Base-by-base conservation (phyloP, 2,888 invertebrate genomes). In the Dilophus febrilis region DNA sequence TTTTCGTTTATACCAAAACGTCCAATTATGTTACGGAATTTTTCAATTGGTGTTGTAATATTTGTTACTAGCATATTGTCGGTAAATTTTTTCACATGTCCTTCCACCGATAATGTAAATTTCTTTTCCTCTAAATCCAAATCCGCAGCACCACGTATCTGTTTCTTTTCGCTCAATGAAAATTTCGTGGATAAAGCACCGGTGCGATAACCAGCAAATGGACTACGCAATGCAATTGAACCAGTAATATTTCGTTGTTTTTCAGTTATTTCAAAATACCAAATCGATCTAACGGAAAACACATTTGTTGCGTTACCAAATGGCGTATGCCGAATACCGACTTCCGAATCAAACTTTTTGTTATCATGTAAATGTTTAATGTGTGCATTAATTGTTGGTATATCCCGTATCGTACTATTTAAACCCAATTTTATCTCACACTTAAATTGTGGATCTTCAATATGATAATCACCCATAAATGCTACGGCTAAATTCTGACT, bases 41-140 rank as follows among this genome's bases (percentile, higher is more conserved):
- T 75, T 37, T 77, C 72, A 36, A 77, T 62, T 0, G 82, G 80
- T 3, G 82, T 81, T 0, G 81, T 82, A 4, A 83, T 69, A 55
- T 84, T 84, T 14, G 84, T 70, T 1, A 69, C 67, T 2, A 83
- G 54, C 75, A 78, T 79, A 45, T 78, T 83, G 57, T 84, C 79
- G 1, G 77, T 78, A 17, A 85, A 61, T 35, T 72, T 72, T 37
- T 71, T 72, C 47, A 82, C 68, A 58, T 79, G 73, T 6, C 84
- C 80, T 53, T 77, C 68, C 18, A 78, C 67, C 41, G 68, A 67
- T 4, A 77, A 68, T 2, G 74, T 74, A 43, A 79, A 72, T 29
- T 76, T 70, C 48, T 75, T 74, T 29, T 76, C 71, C 50, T 84
- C 81, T 17, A 84, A 59, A 46, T 79, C 75, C 29, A 84, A 56